Base-by-base conservation (phyloP, 2,797 vertebrate genomes). In the Onychomys torridus region DNA sequence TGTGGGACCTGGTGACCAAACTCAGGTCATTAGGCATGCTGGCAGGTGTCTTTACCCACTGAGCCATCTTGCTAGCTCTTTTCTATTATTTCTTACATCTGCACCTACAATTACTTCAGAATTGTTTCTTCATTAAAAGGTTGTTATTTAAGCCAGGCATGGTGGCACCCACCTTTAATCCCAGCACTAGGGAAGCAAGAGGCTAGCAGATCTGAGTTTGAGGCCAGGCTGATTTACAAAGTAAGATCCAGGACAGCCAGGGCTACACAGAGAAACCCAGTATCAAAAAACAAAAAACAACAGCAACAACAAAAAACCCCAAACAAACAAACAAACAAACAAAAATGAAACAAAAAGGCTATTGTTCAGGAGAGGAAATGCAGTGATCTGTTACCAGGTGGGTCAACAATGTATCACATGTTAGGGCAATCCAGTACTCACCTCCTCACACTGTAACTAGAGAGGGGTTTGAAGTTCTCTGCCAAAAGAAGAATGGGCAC, bases 391-490 rank as follows among this genome's bases (percentile, higher is more conserved):
- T 55, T 61, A 14, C 16, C 37, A 61, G 34, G 34, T 34, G 17
- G 37, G 25, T 59, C 69, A 12, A 2, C 21, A 3, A 5, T 3
- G 14, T 59, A 29, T 83, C 32, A 32, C 2, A 3, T 0, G 12
- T 19, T 17, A 21, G 82, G 82, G 32, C 14, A 2, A 1, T 10
- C n/a, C 46, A 3, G 8, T 0, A 27, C 3, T 25, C 34, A 6
- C 40, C 1, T 27, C 29, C 25, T 61, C 49, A 32, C 49, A 0
- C 21, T 7, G 8, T 55, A 75, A 4, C 71, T 19, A 29, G 29
- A 43, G 37, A 40, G 59, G 57, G 25, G 10, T 3, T 25, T 32
- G 32, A 37, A 23, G 34, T 27, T 40, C 63, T 89, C 57, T 6
- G 5, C 65, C 5, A 0, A 9, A 4, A 61, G 27, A 21, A 19